Evolutionary conservation across 1,140 invertebrate species (phyloP).

Genomic region (Lithobius niger): DNA sequence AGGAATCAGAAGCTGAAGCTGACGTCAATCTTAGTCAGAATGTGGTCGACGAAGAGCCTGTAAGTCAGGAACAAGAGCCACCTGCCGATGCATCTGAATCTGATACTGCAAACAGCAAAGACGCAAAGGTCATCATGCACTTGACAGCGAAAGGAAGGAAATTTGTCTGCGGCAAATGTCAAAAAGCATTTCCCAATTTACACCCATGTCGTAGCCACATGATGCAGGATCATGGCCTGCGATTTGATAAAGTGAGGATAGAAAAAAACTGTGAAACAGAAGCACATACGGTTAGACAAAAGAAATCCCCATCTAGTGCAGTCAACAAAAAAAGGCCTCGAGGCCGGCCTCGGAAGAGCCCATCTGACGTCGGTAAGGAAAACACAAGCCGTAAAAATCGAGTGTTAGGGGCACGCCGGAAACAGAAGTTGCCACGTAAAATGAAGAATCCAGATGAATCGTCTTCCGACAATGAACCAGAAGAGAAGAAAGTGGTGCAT

Average conservation of each 20-base stretch:
- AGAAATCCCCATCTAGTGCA: too few relatives aligned
- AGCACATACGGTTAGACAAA: conserved; percentile 20
- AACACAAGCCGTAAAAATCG: conserved; percentile 9
- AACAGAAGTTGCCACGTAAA: conserved; percentile 3
- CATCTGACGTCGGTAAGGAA: conserved; percentile 16
- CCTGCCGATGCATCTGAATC: conserved; percentile 37
- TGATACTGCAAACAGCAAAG: conserved; percentile 29
- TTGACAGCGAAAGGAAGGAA: conserved; percentile 5
- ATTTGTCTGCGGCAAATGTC: conserved; percentile 28
- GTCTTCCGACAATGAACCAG: neutral
- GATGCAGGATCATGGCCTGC: conserved; percentile 13
- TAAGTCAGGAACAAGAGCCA: conserved; percentile 20
- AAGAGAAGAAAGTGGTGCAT: neutral
- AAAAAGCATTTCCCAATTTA: conserved; percentile 23
- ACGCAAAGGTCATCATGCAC: conserved; percentile 22
- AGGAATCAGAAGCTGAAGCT: conserved; percentile 2
- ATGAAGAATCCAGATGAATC: neutral
- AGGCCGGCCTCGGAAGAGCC: conserved; percentile 13
- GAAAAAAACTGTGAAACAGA: neutral
- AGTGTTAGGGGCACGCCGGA: neutral
- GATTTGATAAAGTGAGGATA: neutral
- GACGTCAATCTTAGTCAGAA: neutral
- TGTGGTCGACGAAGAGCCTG: neutral
- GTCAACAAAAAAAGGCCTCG: conserved; percentile 20
- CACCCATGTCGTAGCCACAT: conserved; percentile 27